Conservation (phyloP, 2,113 vertebrate genomes). For the Caranx ignobilis region DNA sequence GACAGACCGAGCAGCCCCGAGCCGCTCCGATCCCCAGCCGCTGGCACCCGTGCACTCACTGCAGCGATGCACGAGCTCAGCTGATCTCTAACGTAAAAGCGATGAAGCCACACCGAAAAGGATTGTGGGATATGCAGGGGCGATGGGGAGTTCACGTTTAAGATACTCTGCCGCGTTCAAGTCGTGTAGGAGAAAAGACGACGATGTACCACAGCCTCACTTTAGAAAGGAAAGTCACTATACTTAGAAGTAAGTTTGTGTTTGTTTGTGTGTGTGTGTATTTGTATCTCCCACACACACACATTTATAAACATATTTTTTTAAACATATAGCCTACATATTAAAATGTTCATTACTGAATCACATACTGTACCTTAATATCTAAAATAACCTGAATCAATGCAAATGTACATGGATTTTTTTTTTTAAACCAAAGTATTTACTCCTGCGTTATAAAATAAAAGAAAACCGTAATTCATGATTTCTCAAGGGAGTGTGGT, state of each 20-base stretch:
- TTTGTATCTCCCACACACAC: no score
- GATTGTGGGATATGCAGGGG: slow-evolving; percentile 79
- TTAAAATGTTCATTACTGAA: no score
- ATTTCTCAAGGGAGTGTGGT: not conserved
- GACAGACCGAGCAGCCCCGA: slow-evolving; percentile 69
- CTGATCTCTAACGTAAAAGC: slow-evolving; percentile 67
- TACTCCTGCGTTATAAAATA: not conserved
- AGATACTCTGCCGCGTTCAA: slow-evolving; percentile 33
- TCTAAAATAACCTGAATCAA: no score
- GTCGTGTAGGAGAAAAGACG: slow-evolving; percentile 34
- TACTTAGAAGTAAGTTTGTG: no score
- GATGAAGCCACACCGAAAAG: slow-evolving; percentile 62
- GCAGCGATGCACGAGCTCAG: slow-evolving; percentile 77
- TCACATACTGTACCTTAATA: no score
- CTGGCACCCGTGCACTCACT: slow-evolving; percentile 70
- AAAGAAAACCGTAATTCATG: not conserved
- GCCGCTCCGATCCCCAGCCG: slow-evolving; percentile 70
- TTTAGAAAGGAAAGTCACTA: no score
- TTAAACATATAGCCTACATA: no score
- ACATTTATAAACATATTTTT: no score
- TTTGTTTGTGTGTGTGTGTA: no score
- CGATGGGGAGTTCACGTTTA: slow-evolving; percentile 32
- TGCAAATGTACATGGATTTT: no score
- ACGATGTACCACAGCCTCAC: not conserved
- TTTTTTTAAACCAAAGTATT: no score